Conservation (phyloP, 2,888 invertebrate genomes). For the Sceliomorpha sp. region DNA sequence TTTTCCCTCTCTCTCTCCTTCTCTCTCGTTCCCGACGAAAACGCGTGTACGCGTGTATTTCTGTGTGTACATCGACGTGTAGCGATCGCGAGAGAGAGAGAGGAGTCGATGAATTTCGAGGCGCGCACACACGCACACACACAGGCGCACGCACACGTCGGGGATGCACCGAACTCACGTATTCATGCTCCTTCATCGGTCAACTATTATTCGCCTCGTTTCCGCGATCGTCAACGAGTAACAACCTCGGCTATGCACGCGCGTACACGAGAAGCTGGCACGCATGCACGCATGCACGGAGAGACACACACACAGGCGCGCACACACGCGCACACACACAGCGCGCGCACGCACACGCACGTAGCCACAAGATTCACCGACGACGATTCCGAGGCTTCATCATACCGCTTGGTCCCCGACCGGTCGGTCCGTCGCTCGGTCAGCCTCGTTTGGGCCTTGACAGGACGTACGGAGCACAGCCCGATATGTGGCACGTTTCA, state of each 20-base stretch:
- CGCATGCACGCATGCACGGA: slow-evolving; percentile 21
- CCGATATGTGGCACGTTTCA: slow-evolving; percentile 8
- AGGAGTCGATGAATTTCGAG: slow-evolving; percentile 32
- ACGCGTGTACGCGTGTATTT: slow-evolving; percentile 8
- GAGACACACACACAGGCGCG: slow-evolving; percentile 9
- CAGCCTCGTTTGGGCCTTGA: slow-evolving; percentile 53
- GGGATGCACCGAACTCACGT: slow-evolving; percentile 25
- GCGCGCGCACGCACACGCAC: no score
- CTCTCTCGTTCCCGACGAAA: slow-evolving; percentile 16
- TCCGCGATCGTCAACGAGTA: slow-evolving; percentile 10
- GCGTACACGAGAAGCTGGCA: not conserved
- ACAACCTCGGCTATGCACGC: not conserved
- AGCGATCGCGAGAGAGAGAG: slow-evolving; percentile 21
- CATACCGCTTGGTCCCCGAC: slow-evolving; percentile 24
- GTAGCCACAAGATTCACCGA: no score
- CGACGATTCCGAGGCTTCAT: slow-evolving; percentile 28
- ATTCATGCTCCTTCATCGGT: not conserved
- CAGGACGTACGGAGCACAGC: slow-evolving; percentile 70
- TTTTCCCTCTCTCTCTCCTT: slow-evolving; percentile 21
- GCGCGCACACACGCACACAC: slow-evolving; percentile 32
- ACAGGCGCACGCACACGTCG: no score
- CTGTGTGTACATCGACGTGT: slow-evolving; percentile 16
- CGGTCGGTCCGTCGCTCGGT: slow-evolving; percentile 1
- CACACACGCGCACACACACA: no score
- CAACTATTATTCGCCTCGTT: slow-evolving; percentile 1